Evolutionary conservation across 92 coral and sea anemone genomes (phyloP), one percentile per base, ranked within the genome.

Genomic region (Anthopleura xanthogrammica): DNA sequence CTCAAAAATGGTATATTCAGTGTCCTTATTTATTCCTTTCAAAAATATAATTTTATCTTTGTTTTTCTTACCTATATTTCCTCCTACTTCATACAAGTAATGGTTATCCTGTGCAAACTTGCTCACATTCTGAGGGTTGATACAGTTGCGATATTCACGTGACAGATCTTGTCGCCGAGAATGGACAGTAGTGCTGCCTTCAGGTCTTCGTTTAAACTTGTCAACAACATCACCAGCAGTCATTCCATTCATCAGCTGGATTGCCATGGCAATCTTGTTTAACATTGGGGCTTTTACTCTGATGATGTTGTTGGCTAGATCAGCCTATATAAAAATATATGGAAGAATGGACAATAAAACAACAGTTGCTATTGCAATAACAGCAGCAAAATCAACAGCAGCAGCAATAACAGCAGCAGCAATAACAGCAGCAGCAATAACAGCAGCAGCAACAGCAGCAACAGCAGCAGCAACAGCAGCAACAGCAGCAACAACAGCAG

Each of bases 201-300:
- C 86, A 50, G 97, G 90, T 52, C 86, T 86, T 50, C 97, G 87
- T 72, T 98, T 90, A 81, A 96, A 96, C 85, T 94, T 96, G 76
- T 91, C 93, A 20, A 96, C 92, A 74, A 96, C 88, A 79, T 96
- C 98, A 16, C 94, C 93, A 52, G 99, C 98, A 52, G 91, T 90
- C 91, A 92, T 96, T 19, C 80, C 83, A 52, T 87, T 83, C 41
- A 91, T 94, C 78, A 96, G 87, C 77, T 96, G 98, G 54, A 96
- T 87, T 16, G 97, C 99, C 98, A 94, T 96, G 46, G 92, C 97
- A 77, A 94, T 80, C 79, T 96, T 96, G 87, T 94, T 94, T 43
- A 94, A 87, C 92, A 91, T 86, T 10, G 98, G 99, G 5, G 99
- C 99, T 77, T 94, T 90, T 52, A 96, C 99, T 52, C 99, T 87